phyloP scores from a whole-genome alignment of 2,113 vertebrate species.

The Bagarius yarrelli region DNA sequence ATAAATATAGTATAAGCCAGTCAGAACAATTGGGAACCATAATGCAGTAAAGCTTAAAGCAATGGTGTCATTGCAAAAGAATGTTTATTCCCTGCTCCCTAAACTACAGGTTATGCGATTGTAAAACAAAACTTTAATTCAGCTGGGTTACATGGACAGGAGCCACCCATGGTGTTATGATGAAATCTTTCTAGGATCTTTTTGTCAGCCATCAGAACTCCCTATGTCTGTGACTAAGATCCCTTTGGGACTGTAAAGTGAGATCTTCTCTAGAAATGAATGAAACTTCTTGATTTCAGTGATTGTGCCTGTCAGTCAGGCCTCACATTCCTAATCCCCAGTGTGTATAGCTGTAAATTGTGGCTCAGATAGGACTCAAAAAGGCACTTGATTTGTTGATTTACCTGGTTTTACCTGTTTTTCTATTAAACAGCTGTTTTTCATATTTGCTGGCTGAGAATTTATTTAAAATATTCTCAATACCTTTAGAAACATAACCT shows the following conservation, averaged over 20 bases:
- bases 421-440: slow-evolving; percentile 47
- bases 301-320: slow-evolving; percentile 65
- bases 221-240: slow-evolving; percentile 52
- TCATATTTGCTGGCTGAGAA: slow-evolving; percentile 31
- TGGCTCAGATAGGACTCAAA: slow-evolving; percentile 54
- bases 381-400: slow-evolving; percentile 26
- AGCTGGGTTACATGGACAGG: slow-evolving; percentile 16
- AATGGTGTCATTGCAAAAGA: slow-evolving; percentile 30
- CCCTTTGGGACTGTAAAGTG: slow-evolving; percentile 65
- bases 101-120: slow-evolving; percentile 37
- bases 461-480: not conserved
- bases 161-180: slow-evolving; percentile 64
- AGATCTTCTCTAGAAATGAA: slow-evolving; percentile 69
- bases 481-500: no score
- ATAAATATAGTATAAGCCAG: slow-evolving; percentile 37
- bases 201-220: slow-evolving; percentile 46
- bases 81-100: slow-evolving; percentile 9
- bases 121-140: slow-evolving; percentile 40
- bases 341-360: slow-evolving; percentile 64
- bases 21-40: slow-evolving; percentile 31
- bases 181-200: slow-evolving; percentile 60
- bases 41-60: slow-evolving; percentile 22
- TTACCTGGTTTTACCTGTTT: slow-evolving; percentile 62
- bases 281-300: slow-evolving; percentile 65
- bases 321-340: slow-evolving; percentile 61